Evolutionary conservation across 2,113 vertebrate species (phyloP).

Genomic region (Scartelaos histophorus): DNA sequence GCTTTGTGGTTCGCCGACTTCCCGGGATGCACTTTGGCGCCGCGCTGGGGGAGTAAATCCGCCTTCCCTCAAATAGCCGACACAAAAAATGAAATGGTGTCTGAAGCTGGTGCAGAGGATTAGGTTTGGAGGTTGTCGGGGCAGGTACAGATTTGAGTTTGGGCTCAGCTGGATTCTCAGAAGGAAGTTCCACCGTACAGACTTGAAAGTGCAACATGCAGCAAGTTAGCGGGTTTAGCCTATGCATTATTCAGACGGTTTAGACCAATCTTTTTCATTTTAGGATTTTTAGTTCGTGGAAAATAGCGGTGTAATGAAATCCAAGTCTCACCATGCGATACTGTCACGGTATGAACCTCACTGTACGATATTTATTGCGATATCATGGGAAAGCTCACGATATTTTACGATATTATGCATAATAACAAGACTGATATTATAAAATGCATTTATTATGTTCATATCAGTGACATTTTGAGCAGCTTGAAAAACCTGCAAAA

Average conservation of each 20-base stretch:
- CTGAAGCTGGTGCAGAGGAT: slow-evolving; percentile 40
- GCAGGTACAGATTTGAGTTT: slow-evolving; percentile 38
- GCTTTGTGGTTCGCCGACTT: slow-evolving; percentile 42
- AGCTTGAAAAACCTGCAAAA: too few relatives aligned
- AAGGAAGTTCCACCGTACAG: slow-evolving; percentile 12
- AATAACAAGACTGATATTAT: too few relatives aligned
- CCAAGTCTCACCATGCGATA: too few relatives aligned
- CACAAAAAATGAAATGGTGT: slow-evolving; percentile 31
- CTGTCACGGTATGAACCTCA: too few relatives aligned
- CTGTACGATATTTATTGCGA: too few relatives aligned
- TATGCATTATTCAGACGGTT: not conserved
- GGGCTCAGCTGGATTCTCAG: slow-evolving; percentile 33
- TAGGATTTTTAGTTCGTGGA: not conserved
- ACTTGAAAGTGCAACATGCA: slow-evolving; percentile 13
- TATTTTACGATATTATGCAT: too few relatives aligned
- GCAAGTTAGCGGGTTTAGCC: not conserved
- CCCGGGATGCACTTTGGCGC: slow-evolving; percentile 29
- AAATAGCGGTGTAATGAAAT: too few relatives aligned
- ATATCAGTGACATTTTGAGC: too few relatives aligned
- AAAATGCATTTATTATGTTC: too few relatives aligned
- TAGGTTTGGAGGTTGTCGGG: slow-evolving; percentile 46
- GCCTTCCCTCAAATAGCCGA: slow-evolving; percentile 30
- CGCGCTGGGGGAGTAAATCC: slow-evolving; percentile 35
- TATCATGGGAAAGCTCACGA: too few relatives aligned
- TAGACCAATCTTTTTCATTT: not conserved